Conservation (phyloP, 2,113 vertebrate species). For the Scatophagus argus region DNA sequence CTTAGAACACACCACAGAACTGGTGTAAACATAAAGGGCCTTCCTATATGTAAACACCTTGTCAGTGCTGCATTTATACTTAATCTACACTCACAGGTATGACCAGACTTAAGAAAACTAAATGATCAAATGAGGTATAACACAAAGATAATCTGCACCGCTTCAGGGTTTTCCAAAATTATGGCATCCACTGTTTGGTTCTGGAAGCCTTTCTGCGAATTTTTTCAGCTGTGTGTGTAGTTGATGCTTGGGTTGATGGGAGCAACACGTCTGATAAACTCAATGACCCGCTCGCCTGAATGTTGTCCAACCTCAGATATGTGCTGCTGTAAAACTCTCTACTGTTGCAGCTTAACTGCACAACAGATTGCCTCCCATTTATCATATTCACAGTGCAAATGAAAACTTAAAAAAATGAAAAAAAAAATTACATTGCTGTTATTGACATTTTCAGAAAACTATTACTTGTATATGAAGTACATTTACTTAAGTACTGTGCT, state of each 20-base stretch:
- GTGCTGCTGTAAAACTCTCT: background rate
- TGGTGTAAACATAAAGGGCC: too few species aligned
- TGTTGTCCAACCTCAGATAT: background rate
- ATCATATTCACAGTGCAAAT: background rate
- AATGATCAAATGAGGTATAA: background rate
- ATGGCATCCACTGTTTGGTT: background rate
- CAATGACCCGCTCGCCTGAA: slow-evolving; percentile 32
- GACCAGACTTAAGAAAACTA: background rate
- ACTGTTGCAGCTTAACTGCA: background rate
- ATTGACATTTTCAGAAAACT: background rate
- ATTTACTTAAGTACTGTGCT: too few species aligned
- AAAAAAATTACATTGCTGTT: too few species aligned
- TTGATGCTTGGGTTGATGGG: slow-evolving; percentile 22
- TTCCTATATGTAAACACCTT: too few species aligned
- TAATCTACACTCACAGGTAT: background rate
- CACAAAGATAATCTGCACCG: background rate
- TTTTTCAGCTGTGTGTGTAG: background rate
- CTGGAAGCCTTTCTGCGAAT: background rate
- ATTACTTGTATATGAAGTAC: too few species aligned
- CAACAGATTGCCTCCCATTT: background rate
- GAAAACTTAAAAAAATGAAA: too few species aligned
- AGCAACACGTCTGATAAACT: slow-evolving; percentile 50
- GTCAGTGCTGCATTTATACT: too few species aligned
- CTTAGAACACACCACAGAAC: background rate
- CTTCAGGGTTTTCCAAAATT: background rate